A percentile compares a stretch with the other conserved stretches of the same genome.
Conservation (phyloP, 2,797 vertebrate species). For the Aphelocoma californica region DNA sequence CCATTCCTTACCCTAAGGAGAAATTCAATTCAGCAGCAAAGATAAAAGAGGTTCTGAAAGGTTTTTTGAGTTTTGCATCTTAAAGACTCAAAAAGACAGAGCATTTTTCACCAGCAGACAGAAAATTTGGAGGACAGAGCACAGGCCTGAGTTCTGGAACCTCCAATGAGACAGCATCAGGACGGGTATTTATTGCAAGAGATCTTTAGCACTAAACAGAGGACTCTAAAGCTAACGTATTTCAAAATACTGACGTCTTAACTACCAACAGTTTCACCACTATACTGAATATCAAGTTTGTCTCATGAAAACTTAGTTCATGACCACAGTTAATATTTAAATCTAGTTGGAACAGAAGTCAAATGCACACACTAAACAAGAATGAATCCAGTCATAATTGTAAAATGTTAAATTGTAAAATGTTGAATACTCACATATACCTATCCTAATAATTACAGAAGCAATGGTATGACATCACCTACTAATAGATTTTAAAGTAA, state of each 20-base stretch:
- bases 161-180: fast-evolving
- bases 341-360: neutral
- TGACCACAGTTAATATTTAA: neutral
- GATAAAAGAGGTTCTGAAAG: neutral
- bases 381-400: neutral
- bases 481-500: neutral
- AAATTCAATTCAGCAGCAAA: neutral
- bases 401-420: neutral
- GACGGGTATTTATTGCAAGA: neutral
- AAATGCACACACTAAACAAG: neutral
- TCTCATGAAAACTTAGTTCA: neutral
- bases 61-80: neutral
- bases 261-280: neutral
- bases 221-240: neutral
- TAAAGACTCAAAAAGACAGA: neutral
- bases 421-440: neutral
- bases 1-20: neutral
- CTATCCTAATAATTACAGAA: neutral
- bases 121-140: neutral
- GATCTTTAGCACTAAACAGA: neutral
- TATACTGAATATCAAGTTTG: neutral
- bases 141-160: neutral
- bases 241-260: neutral
- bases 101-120: neutral
- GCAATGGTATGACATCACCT: neutral